Base-by-base conservation (phyloP, 1,140 invertebrate species). In the Drosophila leontia region DNA sequence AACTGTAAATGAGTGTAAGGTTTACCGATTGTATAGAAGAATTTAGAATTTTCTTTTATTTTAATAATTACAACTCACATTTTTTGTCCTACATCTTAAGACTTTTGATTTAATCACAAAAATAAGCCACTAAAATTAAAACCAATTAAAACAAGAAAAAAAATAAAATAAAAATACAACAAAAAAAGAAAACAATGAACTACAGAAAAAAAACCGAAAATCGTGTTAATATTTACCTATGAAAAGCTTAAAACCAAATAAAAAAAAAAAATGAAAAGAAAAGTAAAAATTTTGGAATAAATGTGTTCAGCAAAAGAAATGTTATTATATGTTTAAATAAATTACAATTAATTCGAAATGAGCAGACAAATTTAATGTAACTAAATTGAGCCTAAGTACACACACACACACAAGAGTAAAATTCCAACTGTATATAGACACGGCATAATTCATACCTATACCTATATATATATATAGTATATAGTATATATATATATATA, bases 311-410 rank as follows among this genome's bases (percentile, higher is more conserved):
- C 76, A 68, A 88, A 78, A 78, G 35, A 71, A 88, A 91, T 91
- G 87, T 91, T 91, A 91, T 91, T 91, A 91, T 91, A 91, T 91
- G 87, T 91, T 91, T 91, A 91, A 91, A 91, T 68, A 65, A 77
- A 62, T 61, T 78, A 88, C 60, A 87, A 56, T 63, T 63, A 61
- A 82, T 72, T 72, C 67, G 65, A 61, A 68, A 62, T 65, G 55
- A 70, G 62, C 58, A 81, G 53, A 81, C 60, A 80, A 69, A 78
- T 74, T 81, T 75, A 82, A 82, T 82, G 80, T 69, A 86, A 83
- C 87, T 87, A 72, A 86, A 83, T 80, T 76, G 51, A 75, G 75
- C 63, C 63, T 85, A 80, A 71, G 67, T 76, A 80, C 60, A 48
- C 45, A 48, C 45, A 15, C 12, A 23, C 32, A 34, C 32, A 8